phyloP scores from a whole-genome alignment of 2,888 invertebrate genomes.

The Cantharis lateralis region DNA sequence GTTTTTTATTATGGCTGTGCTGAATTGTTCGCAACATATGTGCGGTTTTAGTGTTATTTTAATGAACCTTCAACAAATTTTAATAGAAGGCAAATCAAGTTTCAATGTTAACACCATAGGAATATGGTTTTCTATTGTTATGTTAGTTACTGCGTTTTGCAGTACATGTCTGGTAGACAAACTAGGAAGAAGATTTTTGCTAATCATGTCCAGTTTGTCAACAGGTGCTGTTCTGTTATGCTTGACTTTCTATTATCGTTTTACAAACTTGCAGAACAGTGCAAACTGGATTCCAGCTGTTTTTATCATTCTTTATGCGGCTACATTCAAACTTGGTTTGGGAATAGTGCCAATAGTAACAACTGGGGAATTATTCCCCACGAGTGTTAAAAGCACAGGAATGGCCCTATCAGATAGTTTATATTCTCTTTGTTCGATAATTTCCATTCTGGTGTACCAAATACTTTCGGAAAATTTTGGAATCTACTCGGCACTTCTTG shows the following conservation, averaged over 20 bases:
- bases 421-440: background rate
- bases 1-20: conserved; percentile 43
- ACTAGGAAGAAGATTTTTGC: background rate
- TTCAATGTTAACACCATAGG: conserved; percentile 34
- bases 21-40: conserved; percentile 47
- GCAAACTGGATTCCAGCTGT: background rate
- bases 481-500: background rate
- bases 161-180: background rate
- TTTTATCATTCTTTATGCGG: background rate
- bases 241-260: background rate
- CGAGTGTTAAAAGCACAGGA: background rate
- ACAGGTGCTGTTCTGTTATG: background rate
- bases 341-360: background rate
- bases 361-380: background rate
- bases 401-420: background rate
- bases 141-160: background rate
- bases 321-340: background rate
- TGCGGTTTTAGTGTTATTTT: conserved; percentile 45
- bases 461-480: background rate
- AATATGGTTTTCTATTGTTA: background rate
- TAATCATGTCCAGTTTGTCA: background rate
- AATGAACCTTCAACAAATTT: conserved; percentile 48
- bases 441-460: background rate
- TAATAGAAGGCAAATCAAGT: conserved; percentile 42
- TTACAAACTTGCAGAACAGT: background rate